Conservation (phyloP, 2,888 invertebrate genomes). For the Sinhomidia bicolor region DNA sequence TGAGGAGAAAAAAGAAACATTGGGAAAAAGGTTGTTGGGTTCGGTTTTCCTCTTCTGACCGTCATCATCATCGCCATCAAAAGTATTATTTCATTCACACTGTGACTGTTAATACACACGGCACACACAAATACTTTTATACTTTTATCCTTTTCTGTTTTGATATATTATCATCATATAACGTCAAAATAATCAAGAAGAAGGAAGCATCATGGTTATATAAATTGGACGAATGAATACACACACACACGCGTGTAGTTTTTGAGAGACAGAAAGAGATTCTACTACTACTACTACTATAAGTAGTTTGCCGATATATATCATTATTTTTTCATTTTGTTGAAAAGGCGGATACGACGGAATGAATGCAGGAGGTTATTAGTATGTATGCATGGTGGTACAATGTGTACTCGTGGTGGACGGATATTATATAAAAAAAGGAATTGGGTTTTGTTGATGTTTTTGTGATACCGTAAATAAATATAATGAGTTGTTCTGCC, state of each 20-base stretch:
- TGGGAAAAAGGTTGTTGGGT: conserved; percentile 39
- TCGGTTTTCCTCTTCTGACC: not conserved
- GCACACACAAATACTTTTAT: not conserved
- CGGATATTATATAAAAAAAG: conserved; percentile 44
- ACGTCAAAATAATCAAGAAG: conserved; percentile 47
- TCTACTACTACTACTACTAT: not conserved
- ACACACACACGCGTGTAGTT: not conserved
- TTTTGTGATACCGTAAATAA: conserved; percentile 64
- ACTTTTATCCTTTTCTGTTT: not conserved
- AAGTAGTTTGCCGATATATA: conserved; percentile 22
- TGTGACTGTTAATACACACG: not conserved
- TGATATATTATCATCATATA: conserved; percentile 28
- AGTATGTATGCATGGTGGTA: not conserved
- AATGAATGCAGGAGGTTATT: conserved; percentile 32
- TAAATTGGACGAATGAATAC: not conserved
- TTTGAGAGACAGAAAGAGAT: too few species aligned
- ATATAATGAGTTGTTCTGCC: conserved; percentile 63
- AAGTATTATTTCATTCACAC: not conserved
- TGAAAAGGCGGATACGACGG: conserved; percentile 41
- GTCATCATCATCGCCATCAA: too few species aligned
- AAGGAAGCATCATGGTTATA: not conserved
- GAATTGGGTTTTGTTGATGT: conserved; percentile 51
- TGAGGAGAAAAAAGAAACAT: conserved; percentile 19
- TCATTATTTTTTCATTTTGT: conserved; percentile 31
- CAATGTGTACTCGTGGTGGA: conserved; percentile 3